Evolutionary conservation across 2,888 invertebrate species (phyloP).

Genomic region (Atrina japonica): DNA sequence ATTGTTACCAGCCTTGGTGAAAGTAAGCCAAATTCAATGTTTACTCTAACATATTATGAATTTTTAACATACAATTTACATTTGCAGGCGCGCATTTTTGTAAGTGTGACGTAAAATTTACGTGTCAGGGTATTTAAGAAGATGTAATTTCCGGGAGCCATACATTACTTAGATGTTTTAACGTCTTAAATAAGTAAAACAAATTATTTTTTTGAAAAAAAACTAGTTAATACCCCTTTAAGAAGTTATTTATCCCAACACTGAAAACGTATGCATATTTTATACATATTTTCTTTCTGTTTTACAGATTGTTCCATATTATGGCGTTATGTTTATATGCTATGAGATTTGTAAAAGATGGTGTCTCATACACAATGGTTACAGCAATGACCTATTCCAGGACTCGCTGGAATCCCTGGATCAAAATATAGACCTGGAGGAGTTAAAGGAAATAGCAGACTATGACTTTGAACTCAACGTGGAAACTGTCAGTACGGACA

Average conservation of each 20-base stretch:
- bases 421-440: conserved; percentile 28
- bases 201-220: too few species aligned
- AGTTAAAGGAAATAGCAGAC: conserved; percentile 23
- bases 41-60: too few species aligned
- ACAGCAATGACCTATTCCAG: background rate
- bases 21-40: too few species aligned
- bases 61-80: too few species aligned
- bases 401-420: background rate
- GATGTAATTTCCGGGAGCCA: background rate
- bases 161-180: too few species aligned
- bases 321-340: conserved; percentile 11
- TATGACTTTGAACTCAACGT: conserved; percentile 26
- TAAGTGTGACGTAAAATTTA: too few species aligned
- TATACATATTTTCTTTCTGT: background rate
- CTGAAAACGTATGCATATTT: background rate
- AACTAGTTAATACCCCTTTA: too few species aligned
- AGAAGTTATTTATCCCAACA: too few species aligned
- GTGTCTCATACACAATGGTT: conserved; percentile 29
- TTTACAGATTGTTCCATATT: conserved; percentile 28
- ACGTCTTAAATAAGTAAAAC: too few species aligned
- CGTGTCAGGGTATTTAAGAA: background rate
- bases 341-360: conserved; percentile 28
- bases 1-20: conserved; percentile 26
- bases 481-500: background rate
- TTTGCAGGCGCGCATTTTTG: too few species aligned